These are phyloP conservation scores for Lucilia sericata DNA, from an alignment of 1,140 invertebrate genomes.

Conservation along the genomic window DNA sequence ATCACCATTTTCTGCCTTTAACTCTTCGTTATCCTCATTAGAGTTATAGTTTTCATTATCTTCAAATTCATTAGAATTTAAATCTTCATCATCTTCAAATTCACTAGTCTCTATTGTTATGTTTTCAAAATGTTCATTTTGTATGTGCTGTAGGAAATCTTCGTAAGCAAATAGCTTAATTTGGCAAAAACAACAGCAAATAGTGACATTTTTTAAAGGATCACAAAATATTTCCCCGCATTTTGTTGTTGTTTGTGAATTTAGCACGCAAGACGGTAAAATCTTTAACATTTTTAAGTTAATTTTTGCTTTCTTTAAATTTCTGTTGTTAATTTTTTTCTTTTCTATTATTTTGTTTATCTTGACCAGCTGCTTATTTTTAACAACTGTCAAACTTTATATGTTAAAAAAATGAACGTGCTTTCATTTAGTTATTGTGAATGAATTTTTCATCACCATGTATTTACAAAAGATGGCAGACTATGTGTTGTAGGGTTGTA, in stretches of 20 bases:
- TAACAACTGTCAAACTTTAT: too few relatives aligned
- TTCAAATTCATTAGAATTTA: background rate
- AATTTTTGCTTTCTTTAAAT: background rate
- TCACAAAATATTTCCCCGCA: constrained; percentile 47
- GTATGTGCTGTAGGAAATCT: constrained; percentile 42
- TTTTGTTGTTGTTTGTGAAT: constrained; percentile 45
- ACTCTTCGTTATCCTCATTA: too few relatives aligned
- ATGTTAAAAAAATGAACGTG: too few relatives aligned
- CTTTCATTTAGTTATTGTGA: too few relatives aligned
- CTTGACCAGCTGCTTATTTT: too few relatives aligned
- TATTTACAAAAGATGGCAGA: too few relatives aligned
- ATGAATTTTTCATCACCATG: too few relatives aligned
- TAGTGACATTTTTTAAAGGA: constrained; percentile 25
- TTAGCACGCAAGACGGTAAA: constrained; percentile 51
- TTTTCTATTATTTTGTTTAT: too few relatives aligned
- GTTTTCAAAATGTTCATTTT: constrained; percentile 46
- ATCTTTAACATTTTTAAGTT: constrained; percentile 56
- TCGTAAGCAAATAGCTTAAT: constrained; percentile 41
- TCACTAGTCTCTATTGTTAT: background rate
- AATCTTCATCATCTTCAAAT: constrained; percentile 8
- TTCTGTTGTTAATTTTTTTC: too few relatives aligned
- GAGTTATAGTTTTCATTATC: background rate
- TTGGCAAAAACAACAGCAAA: constrained; percentile 41
- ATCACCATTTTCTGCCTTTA: too few relatives aligned
- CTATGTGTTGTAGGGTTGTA: too few relatives aligned